Base-by-base conservation (phyloP, 2,888 invertebrate species). In the Sceliomorpha sp. region DNA sequence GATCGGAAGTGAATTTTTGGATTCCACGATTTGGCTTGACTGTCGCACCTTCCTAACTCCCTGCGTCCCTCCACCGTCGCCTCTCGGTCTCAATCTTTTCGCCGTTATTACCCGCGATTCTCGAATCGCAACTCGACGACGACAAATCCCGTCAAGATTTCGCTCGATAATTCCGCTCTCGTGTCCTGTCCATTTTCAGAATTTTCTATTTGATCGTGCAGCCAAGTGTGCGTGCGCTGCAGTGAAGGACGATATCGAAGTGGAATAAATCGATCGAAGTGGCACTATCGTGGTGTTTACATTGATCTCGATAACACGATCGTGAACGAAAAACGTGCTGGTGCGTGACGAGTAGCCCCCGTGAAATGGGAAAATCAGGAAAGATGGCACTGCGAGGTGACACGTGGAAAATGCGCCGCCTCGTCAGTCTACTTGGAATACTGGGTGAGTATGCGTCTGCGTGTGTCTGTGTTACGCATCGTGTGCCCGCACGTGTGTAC, bases 141-240 rank as follows among this genome's bases (percentile, higher is more conserved):
- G 26, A 36, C 15, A 47, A 56, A 37, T 27, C 12, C 39, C 29
- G 14, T 20, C 37, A 8, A 37, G 36, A 31, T 32, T 48, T 48
- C 48, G 40, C 29, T 42, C 14, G 42, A 42, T 42, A 26, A 31
- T 44, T 44, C 14, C 4, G 6, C 20, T 39, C 24, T 24, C 24
- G 39, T 24, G 24, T 13, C 15, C 26, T 27, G 29, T 36, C 36
- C 48, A 26, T 8, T 40, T 24, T 9, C 31, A 44, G 45, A 60
- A 44, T 51, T 60, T 36, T 37, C 60, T 51, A 60, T 51, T 60
- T 51, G 51, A 51, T 45, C 42, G 60, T 60, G 60, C 60, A 51
- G 26, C 31, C 60, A 45, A 60, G 59, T 59, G 59, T 59, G 29
- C 59, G 32, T 48, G 39, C 40, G 48, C 40, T 59, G 29, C 40